These are phyloP conservation scores for Eilema caniola DNA, from an alignment of 2,888 invertebrate genomes.

Conservation along the genomic window DNA sequence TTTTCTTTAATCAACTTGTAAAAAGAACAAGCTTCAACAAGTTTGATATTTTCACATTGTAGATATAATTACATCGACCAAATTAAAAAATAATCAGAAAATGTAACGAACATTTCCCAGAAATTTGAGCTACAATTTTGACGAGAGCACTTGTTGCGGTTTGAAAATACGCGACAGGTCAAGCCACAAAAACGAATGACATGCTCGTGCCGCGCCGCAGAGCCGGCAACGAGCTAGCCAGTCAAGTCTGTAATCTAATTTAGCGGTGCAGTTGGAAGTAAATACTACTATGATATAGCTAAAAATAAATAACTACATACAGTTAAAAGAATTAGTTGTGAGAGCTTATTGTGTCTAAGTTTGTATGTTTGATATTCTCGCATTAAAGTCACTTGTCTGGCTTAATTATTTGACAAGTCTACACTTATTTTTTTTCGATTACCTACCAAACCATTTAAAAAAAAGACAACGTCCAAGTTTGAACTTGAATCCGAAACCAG, in stretches of 20 bases:
- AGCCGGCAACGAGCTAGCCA: conserved; percentile 4
- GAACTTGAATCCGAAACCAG: too few species aligned
- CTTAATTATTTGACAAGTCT: too few species aligned
- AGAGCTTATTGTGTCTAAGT: too few species aligned
- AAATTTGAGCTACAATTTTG: conserved; percentile 30
- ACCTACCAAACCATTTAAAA: too few species aligned
- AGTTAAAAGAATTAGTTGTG: too few species aligned
- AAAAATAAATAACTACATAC: neutral
- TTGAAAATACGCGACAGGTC: conserved; percentile 26
- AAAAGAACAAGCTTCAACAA: neutral
- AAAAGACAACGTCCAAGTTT: too few species aligned
- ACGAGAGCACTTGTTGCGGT: conserved; percentile 44
- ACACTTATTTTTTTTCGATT: too few species aligned
- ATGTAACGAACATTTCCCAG: conserved; percentile 2
- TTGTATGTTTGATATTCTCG: too few species aligned
- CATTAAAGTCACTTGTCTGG: too few species aligned
- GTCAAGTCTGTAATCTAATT: neutral
- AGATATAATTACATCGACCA: neutral
- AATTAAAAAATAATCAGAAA: neutral
- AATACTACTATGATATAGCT: neutral
- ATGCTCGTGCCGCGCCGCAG: conserved; percentile 25
- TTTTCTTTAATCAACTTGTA: neutral
- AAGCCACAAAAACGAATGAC: conserved; percentile 44
- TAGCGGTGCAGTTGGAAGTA: conserved; percentile 4
- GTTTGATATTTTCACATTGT: neutral